Evolutionary conservation across 2,888 invertebrate species (phyloP).

Genomic region (Digitonthophagus gazella): DNA sequence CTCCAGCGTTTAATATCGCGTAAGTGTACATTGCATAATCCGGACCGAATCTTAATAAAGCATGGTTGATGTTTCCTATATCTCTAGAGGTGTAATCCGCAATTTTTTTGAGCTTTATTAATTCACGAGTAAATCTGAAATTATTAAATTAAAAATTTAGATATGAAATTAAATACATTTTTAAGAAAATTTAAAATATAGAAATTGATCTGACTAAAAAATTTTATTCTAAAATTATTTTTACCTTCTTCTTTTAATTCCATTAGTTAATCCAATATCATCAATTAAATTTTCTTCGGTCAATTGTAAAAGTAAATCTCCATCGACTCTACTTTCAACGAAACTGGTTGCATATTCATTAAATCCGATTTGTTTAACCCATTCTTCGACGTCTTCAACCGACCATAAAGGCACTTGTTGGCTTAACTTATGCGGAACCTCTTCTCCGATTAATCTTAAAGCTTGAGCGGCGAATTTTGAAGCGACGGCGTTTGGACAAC

Average conservation of each 20-base stretch:
- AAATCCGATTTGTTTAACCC: constrained; percentile 98
- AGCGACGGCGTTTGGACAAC: constrained; percentile 96
- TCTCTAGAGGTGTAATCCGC: constrained; percentile 96
- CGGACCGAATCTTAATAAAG: constrained; percentile 77
- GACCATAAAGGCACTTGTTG: constrained; percentile 99
- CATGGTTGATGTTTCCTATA: constrained; percentile 83
- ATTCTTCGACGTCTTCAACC: constrained; percentile 92
- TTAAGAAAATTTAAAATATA: no score
- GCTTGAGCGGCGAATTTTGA: constrained; percentile 96
- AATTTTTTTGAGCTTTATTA: constrained; percentile 90
- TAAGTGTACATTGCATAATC: constrained; percentile 97
- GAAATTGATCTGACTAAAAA: no score
- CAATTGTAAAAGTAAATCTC: constrained; percentile 89
- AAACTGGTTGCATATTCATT: constrained; percentile 79
- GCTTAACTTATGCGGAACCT: constrained; percentile 95
- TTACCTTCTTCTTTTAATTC: constrained; percentile 85
- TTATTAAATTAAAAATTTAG: constrained; percentile 34
- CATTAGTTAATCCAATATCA: constrained; percentile 91
- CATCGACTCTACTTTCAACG: constrained; percentile 90
- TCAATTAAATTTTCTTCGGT: constrained; percentile 88
- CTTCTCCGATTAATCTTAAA: constrained; percentile 88
- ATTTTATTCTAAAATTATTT: no score
- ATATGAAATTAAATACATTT: no score
- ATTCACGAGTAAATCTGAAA: constrained; percentile 81
- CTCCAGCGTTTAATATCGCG: constrained; percentile 91